phyloP scores from a whole-genome alignment of 1,140 invertebrate genomes.

The Centruroides vittatus region DNA sequence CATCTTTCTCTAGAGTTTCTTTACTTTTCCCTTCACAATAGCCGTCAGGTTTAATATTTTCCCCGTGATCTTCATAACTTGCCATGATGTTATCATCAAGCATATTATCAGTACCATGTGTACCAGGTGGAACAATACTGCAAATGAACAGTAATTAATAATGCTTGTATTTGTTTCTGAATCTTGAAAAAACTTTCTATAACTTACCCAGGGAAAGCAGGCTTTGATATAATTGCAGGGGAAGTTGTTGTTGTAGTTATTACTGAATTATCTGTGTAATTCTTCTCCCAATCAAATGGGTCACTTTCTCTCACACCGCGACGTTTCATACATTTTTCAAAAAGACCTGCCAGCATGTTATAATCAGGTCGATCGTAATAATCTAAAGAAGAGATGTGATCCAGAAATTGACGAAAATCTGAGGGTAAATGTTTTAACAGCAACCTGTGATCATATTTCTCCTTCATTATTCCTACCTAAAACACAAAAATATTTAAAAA shows the following conservation, averaged over 20 bases:
- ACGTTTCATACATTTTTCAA: constrained; percentile 87
- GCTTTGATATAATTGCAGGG: constrained; percentile 22
- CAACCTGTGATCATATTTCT: constrained; percentile 87
- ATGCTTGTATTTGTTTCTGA: background rate
- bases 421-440: constrained; percentile 88
- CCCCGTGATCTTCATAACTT: constrained; percentile 46
- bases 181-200: background rate
- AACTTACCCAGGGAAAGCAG: constrained; percentile 9
- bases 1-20: background rate
- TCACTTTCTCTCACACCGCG: constrained; percentile 68
- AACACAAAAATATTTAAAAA: too few relatives aligned
- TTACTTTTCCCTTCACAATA: background rate
- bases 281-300: constrained; percentile 84
- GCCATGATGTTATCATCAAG: constrained; percentile 30
- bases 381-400: constrained; percentile 74
- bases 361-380: constrained; percentile 94
- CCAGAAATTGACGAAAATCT: constrained; percentile 84
- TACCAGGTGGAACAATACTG: constrained; percentile 25
- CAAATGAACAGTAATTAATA: constrained; percentile 21
- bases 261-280: constrained; percentile 25
- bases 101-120: constrained; percentile 34
- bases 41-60: constrained; percentile 44
- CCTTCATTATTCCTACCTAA: constrained; percentile 79
- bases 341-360: constrained; percentile 39
- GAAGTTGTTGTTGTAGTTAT: constrained; percentile 26